A percentile compares a stretch with the other conserved stretches of the same genome.
Evolutionary conservation across 1,140 invertebrate genomes (phyloP).

Genomic region (Frieseomelitta varia): DNA sequence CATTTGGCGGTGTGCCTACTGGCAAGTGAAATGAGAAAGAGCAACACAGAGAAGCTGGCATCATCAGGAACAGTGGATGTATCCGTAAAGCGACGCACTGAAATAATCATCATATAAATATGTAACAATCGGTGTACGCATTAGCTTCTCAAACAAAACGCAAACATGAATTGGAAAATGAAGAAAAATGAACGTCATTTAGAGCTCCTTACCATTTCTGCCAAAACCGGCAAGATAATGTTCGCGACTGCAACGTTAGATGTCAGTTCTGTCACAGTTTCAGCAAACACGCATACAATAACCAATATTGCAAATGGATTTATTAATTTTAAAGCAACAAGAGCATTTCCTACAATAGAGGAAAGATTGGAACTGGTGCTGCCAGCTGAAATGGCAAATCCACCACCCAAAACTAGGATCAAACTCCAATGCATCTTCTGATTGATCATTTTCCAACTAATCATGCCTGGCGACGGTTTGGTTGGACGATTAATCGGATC

Average conservation of each 20-base stretch:
- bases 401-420: constrained; percentile 90
- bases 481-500: constrained; percentile 83
- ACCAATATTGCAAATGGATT: constrained; percentile 74
- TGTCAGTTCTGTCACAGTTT: constrained; percentile 85
- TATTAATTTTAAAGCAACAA: constrained; percentile 78
- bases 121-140: neutral
- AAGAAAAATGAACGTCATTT: neutral
- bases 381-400: constrained; percentile 93
- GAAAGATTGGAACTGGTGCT: constrained; percentile 91
- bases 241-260: constrained; percentile 87
- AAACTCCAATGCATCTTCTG: constrained; percentile 91
- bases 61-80: constrained; percentile 88
- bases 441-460: constrained; percentile 91
- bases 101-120: constrained; percentile 51
- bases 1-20: constrained; percentile 95
- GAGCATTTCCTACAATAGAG: constrained; percentile 86
- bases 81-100: constrained; percentile 83
- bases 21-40: constrained; percentile 88
- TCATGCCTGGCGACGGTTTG: constrained; percentile 85
- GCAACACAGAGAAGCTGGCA: constrained; percentile 86
- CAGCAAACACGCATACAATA: constrained; percentile 81
- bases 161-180: neutral
- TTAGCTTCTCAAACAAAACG: neutral
- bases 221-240: constrained; percentile 85
- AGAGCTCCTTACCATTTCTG: constrained; percentile 83